Percentiles rank a stretch among this genome's conserved stretches.
Evolutionary conservation across 2,888 invertebrate genomes (phyloP).

Genomic region (Enchytraeus crypticus): DNA sequence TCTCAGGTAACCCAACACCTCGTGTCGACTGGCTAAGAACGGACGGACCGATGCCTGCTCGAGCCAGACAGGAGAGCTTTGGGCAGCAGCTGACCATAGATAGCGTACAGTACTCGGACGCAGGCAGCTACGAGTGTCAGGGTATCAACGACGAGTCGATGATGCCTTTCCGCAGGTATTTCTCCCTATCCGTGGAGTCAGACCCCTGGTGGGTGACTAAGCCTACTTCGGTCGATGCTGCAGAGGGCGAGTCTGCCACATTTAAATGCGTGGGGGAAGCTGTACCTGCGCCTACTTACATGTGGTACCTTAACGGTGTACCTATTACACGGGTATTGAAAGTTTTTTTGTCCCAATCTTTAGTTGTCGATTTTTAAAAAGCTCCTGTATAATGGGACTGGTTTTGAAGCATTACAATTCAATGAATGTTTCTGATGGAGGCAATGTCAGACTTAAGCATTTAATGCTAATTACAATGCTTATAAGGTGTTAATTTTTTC

Average conservation of each 20-base stretch:
- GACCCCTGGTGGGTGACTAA: conserved; percentile 75
- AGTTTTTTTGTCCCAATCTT: too few species aligned
- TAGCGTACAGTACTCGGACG: conserved; percentile 58
- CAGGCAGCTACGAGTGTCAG: conserved; percentile 82
- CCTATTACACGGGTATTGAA: conserved; percentile 54
- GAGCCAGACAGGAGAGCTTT: conserved; percentile 64
- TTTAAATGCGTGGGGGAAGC: conserved; percentile 83
- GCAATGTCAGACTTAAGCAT: too few species aligned
- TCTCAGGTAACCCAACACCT: conserved; percentile 74
- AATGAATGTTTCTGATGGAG: too few species aligned
- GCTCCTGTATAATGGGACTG: too few species aligned
- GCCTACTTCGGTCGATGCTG: conserved; percentile 74
- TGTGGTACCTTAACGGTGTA: conserved; percentile 92
- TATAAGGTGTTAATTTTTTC: too few species aligned
- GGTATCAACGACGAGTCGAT: conserved; percentile 37
- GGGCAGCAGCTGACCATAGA: conserved; percentile 72
- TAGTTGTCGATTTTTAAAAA: too few species aligned
- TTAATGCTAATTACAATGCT: too few species aligned
- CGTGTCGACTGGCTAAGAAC: conserved; percentile 85
- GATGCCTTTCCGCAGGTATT: conserved; percentile 41
- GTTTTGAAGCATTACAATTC: too few species aligned
- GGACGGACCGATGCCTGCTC: conserved; percentile 57
- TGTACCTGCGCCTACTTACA: conserved; percentile 73
- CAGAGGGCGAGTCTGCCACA: conserved; percentile 79
- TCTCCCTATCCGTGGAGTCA: conserved; percentile 49